Evolutionary conservation across 2,797 vertebrate species (phyloP).

Genomic region (Galagoides demidoff): DNA sequence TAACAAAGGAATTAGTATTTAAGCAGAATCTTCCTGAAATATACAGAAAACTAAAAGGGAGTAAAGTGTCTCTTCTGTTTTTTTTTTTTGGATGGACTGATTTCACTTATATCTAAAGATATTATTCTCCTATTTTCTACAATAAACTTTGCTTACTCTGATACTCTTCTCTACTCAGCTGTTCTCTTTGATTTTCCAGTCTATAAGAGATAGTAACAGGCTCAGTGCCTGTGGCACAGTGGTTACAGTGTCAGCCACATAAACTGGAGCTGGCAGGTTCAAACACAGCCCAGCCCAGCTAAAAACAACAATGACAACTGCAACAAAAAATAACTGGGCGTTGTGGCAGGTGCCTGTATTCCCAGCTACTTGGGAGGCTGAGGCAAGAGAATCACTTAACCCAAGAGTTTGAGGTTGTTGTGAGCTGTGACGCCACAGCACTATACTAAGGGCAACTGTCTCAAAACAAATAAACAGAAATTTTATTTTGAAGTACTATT

Average conservation of each 20-base stretch:
- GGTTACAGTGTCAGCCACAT: too few species aligned
- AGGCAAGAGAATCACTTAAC: too few species aligned
- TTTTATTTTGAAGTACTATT: conserved; percentile 43
- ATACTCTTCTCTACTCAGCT: not conserved
- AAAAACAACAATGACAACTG: too few species aligned
- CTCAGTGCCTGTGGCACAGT: too few species aligned
- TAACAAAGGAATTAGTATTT: not conserved
- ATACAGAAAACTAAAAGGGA: not conserved
- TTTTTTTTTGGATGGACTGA: not conserved
- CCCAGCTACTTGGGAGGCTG: too few species aligned
- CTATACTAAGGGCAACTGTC: not conserved
- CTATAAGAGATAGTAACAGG: conserved; percentile 36
- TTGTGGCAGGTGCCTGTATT: too few species aligned
- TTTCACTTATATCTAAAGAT: not conserved
- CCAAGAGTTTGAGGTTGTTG: too few species aligned
- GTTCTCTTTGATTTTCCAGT: conserved; percentile 28
- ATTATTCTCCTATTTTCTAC: not conserved
- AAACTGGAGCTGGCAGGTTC: too few species aligned
- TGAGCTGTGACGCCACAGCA: too few species aligned
- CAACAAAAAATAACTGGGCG: too few species aligned
- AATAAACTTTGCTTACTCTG: not conserved
- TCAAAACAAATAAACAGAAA: not conserved
- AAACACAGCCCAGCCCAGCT: too few species aligned
- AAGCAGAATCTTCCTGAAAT: not conserved
- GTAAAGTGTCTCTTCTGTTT: not conserved